Conservation (phyloP, 2,888 invertebrate species). For the Micropterix aruncella region DNA sequence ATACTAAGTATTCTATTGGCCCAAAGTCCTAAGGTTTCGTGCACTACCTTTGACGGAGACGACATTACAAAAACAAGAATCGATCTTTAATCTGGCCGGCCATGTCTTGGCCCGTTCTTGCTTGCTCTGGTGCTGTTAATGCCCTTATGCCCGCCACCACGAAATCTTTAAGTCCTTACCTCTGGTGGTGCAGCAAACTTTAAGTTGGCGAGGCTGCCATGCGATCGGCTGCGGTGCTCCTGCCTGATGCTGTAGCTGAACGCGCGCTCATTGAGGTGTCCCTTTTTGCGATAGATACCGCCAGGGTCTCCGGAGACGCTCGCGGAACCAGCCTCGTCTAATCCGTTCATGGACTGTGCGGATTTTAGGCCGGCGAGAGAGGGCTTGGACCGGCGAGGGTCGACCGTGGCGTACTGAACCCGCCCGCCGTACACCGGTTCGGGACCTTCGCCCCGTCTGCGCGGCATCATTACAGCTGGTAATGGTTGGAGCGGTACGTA, state of each 20-base stretch:
- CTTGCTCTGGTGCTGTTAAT: no score
- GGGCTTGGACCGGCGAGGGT: slow-evolving; percentile 48
- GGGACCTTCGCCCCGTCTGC: slow-evolving; percentile 28
- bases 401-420: slow-evolving; percentile 46
- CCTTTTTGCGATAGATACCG: slow-evolving; percentile 78
- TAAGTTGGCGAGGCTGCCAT: slow-evolving; percentile 81
- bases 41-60: no score
- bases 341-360: slow-evolving; percentile 53
- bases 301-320: slow-evolving; percentile 35
- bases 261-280: slow-evolving; percentile 83
- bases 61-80: no score
- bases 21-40: no score
- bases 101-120: no score
- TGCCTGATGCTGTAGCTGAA: slow-evolving; percentile 90
- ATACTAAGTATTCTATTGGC: no score
- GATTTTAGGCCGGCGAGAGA: slow-evolving; percentile 45
- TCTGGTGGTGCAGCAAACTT: slow-evolving; percentile 70
- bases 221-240: slow-evolving; percentile 84
- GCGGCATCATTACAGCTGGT: slow-evolving; percentile 29
- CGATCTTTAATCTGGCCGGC: no score
- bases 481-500: slow-evolving; percentile 18
- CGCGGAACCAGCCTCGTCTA: slow-evolving; percentile 42
- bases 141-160: no score
- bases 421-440: slow-evolving; percentile 25
- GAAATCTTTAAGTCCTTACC: slow-evolving; percentile 25